Percentiles rank a stretch among this genome's conserved stretches.
Conservation (phyloP, 2,888 invertebrate genomes). For the Meta bourneti region DNA sequence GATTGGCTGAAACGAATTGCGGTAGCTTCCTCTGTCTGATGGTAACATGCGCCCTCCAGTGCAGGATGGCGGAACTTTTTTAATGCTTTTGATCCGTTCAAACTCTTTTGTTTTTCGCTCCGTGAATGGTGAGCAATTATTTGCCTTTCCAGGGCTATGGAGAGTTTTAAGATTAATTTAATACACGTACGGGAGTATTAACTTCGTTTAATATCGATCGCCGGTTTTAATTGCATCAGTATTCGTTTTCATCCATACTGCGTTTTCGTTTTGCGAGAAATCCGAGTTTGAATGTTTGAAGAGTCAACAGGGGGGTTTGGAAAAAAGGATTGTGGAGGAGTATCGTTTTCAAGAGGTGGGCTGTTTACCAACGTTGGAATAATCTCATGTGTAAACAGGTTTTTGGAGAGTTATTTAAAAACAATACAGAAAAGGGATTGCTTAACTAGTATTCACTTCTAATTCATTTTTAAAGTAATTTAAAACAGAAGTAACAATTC, state of each 20-base stretch:
- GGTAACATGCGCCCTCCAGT: constrained; percentile 73
- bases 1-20: constrained; percentile 73
- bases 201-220: background rate
- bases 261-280: background rate
- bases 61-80: constrained; percentile 49
- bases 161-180: constrained; percentile 19
- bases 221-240: background rate
- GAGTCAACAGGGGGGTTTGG: background rate
- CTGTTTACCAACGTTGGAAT: background rate
- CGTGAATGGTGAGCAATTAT: background rate
- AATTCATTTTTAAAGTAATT: no score
- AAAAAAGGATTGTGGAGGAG: background rate
- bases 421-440: no score
- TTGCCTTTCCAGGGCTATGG: background rate
- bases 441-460: no score
- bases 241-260: background rate
- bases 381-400: background rate
- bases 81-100: background rate
- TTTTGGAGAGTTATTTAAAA: no score
- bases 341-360: background rate
- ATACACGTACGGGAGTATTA: background rate
- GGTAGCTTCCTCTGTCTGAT: constrained; percentile 66
- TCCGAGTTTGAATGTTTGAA: background rate
- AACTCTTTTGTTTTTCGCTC: constrained; percentile 8
- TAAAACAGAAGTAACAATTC: no score